Conservation (phyloP, 2,113 vertebrate species). For the Phylloscopus trochiloides region DNA sequence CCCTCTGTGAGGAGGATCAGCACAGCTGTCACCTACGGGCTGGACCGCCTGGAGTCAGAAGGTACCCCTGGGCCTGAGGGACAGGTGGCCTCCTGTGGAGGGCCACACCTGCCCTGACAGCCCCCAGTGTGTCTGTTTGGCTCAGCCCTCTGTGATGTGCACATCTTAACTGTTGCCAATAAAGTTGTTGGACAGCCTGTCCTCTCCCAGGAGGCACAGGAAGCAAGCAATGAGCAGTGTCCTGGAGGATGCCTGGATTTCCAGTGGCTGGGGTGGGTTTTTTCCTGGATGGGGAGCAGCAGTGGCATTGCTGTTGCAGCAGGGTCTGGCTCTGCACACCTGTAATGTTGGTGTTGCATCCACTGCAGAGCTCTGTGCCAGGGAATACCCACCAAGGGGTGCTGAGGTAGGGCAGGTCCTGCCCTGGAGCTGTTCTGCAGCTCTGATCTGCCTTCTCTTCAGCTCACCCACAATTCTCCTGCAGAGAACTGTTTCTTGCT, state of each 20-base stretch:
- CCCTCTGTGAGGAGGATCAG: slow-evolving; percentile 39
- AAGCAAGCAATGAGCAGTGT: not conserved
- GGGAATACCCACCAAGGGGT: fast-evolving
- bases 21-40: slow-evolving; percentile 68
- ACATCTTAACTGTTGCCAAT: not conserved
- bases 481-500: not conserved
- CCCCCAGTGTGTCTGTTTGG: not conserved
- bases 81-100: not conserved
- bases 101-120: not conserved
- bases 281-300: not conserved
- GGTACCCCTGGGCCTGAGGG: slow-evolving; percentile 67
- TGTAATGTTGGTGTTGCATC: not conserved
- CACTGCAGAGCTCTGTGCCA: not conserved
- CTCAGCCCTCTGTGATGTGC: not conserved
- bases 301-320: not conserved
- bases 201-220: not conserved
- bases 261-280: not conserved
- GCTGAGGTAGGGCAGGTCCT: not conserved
- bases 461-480: not conserved
- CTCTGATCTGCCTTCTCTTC: not conserved
- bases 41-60: slow-evolving; percentile 84
- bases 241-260: not conserved
- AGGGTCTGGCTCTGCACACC: not conserved
- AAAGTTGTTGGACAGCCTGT: not conserved
- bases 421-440: not conserved